Conservation (phyloP, 2,113 vertebrate genomes). For the Notiomystis cincta region DNA sequence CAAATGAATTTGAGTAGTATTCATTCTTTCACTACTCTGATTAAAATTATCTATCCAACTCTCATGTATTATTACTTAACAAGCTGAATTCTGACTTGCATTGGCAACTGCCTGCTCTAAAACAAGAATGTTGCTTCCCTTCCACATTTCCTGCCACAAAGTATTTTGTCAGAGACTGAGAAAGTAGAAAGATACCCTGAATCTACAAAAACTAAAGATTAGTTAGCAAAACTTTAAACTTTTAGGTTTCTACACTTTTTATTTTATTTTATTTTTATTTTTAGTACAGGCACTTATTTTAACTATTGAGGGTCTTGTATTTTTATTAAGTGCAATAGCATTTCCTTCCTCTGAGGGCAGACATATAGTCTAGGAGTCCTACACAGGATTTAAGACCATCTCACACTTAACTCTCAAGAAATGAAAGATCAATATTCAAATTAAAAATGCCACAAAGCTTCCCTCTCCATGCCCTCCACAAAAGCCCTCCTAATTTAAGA, state of each 20-base stretch:
- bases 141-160: background rate
- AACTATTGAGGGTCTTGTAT: background rate
- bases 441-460: background rate
- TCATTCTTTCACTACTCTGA: constrained; percentile 13
- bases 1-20: background rate
- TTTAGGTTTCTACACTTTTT: background rate
- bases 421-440: background rate
- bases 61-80: background rate
- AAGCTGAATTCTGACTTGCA: constrained; percentile 23
- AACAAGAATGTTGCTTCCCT: constrained; percentile 14
- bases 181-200: background rate
- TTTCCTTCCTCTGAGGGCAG: background rate
- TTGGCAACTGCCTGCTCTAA: constrained; percentile 13
- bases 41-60: background rate
- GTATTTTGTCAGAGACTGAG: background rate
- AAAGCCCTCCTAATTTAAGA: background rate
- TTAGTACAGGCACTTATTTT: background rate
- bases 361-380: background rate
- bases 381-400: background rate
- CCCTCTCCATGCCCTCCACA: background rate
- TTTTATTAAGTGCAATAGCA: background rate
- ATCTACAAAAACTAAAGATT: background rate
- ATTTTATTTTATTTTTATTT: background rate
- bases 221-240: background rate
- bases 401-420: background rate